Evolutionary conservation across 2,113 vertebrate species (phyloP), one percentile per base, ranked within the genome.

Genomic region (Climacteris rufus): DNA sequence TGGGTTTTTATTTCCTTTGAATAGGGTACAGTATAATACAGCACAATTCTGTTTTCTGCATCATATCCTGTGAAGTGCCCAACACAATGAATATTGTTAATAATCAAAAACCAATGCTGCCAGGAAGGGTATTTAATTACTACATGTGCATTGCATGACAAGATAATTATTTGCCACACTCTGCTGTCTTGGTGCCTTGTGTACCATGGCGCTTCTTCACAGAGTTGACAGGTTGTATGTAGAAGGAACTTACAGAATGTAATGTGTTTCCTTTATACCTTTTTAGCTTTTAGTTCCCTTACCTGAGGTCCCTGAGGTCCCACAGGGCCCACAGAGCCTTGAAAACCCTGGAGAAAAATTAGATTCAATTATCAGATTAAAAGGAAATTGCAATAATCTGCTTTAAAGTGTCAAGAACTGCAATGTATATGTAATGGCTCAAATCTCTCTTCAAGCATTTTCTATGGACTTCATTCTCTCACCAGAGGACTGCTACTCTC

Each of bases 241-340:
- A 86, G n/a, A 60, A 72, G 11, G 74, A 69, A 44, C 21, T 40
- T 44, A 65, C 3, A 84, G 28, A 82, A 40, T 30, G 54, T 3
- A 33, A 53, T 7, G 44, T 40, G 7, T n/a, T 65, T 70, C 42
- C 50, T 78, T 93, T 80, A 39, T 44, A 84, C 56, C 56, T 44
- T 79, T 23, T 14, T 53, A 71, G 42, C 10, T 90, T 82, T 93
- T 83, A 69, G 12, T 40, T 53, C 61, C 17, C 45, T 96, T 98
- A 99, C 98, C 98, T 98, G 98, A 94, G 97, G 96, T 97, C 98
- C 98, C 56, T 93, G 97, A n/a, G 87, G 86, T 95, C 99, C 99
- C 18, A 69, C 97, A 63, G 75, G 94, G 59, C 99, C 99, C 59
- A 91, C 65, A 81, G 95, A 70, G 13, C 97, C 97, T 70, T 76